These are phyloP conservation scores for Ganaspis brasiliensis DNA, from an alignment of 2,888 invertebrate species.

Conservation along the genomic window DNA sequence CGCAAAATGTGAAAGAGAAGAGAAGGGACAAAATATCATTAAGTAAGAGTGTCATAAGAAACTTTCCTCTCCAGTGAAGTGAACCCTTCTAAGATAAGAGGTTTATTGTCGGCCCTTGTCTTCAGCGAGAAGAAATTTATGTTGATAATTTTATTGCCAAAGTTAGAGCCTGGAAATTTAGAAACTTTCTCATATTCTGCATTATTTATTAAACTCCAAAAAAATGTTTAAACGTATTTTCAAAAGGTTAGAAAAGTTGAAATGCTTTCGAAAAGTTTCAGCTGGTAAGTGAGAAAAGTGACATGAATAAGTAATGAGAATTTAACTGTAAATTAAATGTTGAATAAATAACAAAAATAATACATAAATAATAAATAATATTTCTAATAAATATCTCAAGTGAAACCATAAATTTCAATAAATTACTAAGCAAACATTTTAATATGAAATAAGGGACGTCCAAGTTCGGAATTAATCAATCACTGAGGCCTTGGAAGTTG, in stretches of 20 bases:
- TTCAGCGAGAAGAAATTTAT: slow-evolving; percentile 4
- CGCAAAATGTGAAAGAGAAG: background rate
- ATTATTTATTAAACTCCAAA: slow-evolving; percentile 11
- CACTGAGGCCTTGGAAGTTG: slow-evolving; percentile 21
- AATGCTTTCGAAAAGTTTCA: no score
- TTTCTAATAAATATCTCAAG: background rate
- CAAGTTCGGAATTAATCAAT: slow-evolving; percentile 11
- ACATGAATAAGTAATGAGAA: no score
- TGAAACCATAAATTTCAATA: background rate
- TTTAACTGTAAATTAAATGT: no score
- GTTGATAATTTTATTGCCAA: slow-evolving; percentile 18
- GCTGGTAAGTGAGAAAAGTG: no score
- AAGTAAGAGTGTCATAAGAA: slow-evolving; percentile 13
- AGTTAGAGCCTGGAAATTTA: slow-evolving; percentile 7
- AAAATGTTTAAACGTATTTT: background rate
- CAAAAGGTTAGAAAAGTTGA: no score
- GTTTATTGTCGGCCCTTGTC: slow-evolving; percentile 6
- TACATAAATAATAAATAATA: background rate
- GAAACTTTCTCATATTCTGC: slow-evolving; percentile 15
- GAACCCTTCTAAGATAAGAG: background rate
- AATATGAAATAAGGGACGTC: background rate
- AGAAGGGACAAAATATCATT: background rate
- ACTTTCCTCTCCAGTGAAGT: slow-evolving; percentile 12
- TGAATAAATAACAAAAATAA: no score
- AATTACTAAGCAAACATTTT: background rate